These are phyloP conservation scores for Apodemia mormo DNA, from an alignment of 2,888 invertebrate genomes.

Conservation along the genomic window DNA sequence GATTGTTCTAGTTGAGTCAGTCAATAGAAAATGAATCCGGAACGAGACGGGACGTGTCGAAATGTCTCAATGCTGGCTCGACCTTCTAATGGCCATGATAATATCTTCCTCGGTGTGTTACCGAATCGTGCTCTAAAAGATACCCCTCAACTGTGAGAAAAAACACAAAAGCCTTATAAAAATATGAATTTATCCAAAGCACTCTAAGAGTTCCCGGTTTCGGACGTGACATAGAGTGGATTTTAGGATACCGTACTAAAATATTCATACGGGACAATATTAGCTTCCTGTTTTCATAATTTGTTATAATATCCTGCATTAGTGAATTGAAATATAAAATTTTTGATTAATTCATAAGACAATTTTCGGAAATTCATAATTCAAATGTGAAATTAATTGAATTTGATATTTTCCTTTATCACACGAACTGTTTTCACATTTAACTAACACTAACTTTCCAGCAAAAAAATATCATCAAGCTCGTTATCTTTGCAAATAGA, in stretches of 20 bases:
- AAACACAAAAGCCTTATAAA: conserved; percentile 75
- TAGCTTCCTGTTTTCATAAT: not conserved
- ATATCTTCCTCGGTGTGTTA: conserved; percentile 74
- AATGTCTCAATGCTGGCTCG: conserved; percentile 67
- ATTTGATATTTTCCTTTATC: too few species aligned
- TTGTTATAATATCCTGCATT: not conserved
- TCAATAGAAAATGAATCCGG: conserved; percentile 45
- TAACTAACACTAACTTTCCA: too few species aligned
- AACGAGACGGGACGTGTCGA: conserved; percentile 70
- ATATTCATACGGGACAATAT: not conserved
- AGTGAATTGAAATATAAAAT: too few species aligned
- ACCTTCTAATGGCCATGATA: conserved; percentile 74
- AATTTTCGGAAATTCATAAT: too few species aligned
- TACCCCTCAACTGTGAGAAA: conserved; percentile 76
- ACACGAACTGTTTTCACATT: too few species aligned
- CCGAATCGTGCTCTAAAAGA: conserved; percentile 76
- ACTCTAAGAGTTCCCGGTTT: conserved; percentile 50
- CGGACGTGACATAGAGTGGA: conserved; percentile 72
- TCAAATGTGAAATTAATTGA: too few species aligned
- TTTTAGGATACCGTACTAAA: not conserved
- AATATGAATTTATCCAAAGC: conserved; percentile 71
- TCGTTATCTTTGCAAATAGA: too few species aligned
- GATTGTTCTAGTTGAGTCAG: conserved; percentile 14
- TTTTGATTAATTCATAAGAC: too few species aligned
- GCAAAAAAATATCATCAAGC: too few species aligned